These are phyloP conservation scores for Coturnix japonica DNA, from an alignment of 2,113 vertebrate species.

Conservation along the genomic window DNA sequence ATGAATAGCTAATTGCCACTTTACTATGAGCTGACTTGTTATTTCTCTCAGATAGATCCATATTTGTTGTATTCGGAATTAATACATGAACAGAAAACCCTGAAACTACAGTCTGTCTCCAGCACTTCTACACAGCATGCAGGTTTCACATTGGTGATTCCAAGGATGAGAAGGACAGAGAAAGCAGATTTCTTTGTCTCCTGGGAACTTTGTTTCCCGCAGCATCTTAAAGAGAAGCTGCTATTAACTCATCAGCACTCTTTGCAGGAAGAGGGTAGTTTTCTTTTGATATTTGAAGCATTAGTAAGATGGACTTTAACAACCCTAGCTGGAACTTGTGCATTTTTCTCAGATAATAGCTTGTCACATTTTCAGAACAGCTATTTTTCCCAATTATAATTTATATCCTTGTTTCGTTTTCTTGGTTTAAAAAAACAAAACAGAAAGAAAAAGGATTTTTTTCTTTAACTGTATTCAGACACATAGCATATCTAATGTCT, in stretches of 20 bases:
- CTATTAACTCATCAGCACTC: background rate
- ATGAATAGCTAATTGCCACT: background rate
- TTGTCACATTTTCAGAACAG: background rate
- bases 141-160: background rate
- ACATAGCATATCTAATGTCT: background rate
- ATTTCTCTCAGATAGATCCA: background rate
- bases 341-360: background rate
- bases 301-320: background rate
- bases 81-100: background rate
- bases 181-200: background rate
- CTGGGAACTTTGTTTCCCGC: background rate
- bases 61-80: background rate
- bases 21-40: background rate
- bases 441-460: background rate
- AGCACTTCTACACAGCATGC: background rate
- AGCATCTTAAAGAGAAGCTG: conserved; percentile 3
- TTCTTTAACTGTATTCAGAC: background rate
- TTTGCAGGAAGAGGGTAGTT: background rate
- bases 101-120: rapidly evolving
- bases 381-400: background rate
- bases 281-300: background rate
- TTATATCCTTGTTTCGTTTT: background rate
- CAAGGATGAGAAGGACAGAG: background rate
- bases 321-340: background rate
- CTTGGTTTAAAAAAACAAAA: background rate